Evolutionary conservation across 2,888 invertebrate species (phyloP), one percentile per base, ranked within the genome.

Genomic region (Ditylenchus weischeri): DNA sequence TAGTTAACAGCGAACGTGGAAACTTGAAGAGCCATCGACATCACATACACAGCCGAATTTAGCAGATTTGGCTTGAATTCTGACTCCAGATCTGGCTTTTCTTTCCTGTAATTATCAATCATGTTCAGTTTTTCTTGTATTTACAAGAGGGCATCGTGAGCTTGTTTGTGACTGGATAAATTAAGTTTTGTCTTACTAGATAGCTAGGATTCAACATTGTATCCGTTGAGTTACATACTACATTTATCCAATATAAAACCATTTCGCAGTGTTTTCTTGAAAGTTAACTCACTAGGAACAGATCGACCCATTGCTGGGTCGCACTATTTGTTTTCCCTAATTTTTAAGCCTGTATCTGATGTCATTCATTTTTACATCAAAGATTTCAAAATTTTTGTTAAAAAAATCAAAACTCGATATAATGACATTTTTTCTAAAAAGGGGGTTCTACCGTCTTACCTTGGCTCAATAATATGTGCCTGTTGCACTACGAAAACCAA

Each of bases 1-100:
- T 99, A 98, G 86, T 99, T 99, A 69, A 99, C 93, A 67, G 94
- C 95, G 85, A 99, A 98, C 15, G 98, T 98, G 1, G 93, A 92
- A 75, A 98, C 90, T 87, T 99, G 98, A 71, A 99, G 86, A 19
- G 94, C 90, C 89, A 96, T 90, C 0, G 95, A 94, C 80, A 98
- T 93, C 69, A 99, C 91, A 84, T 98, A 99, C 18, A 99, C 95
- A 0, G 95, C 94, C 81, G 94, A 93, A 85, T 98, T 99, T 50
- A 98, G 88, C 69, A 99, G 88, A 83, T 91, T 93, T 8, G 96
- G 93, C 78, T 90, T 89, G 85, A 96, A 98, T 50, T 79, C 78
- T 49, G 79, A 76, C 65, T 83, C 82, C 50, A 83, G 71, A 70
- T 83, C 79, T 8, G 79, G 64, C 35, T 75, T 75, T 19, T 65